A percentile compares a stretch with the other conserved stretches of the same genome.
These are phyloP conservation scores for Peromyscus aztecus DNA, from an alignment of 2,797 vertebrate species.

Conservation along the genomic window DNA sequence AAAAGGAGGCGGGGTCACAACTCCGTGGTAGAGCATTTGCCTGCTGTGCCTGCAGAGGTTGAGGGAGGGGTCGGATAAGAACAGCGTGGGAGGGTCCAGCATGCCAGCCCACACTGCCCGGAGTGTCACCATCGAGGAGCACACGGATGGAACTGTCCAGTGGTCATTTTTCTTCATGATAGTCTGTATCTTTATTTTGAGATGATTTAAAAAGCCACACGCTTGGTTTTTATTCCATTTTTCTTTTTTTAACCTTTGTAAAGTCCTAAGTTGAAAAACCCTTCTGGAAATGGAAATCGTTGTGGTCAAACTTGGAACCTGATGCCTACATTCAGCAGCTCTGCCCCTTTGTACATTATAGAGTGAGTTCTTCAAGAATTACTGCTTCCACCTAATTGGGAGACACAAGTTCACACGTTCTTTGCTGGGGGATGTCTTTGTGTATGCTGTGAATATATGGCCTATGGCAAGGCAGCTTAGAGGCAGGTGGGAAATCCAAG, in stretches of 20 bases:
- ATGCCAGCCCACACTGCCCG: rapidly evolving
- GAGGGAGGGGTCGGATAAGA: background rate
- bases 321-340: background rate
- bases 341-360: too few species aligned
- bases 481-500: too few species aligned
- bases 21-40: background rate
- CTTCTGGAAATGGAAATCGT: background rate
- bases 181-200: background rate
- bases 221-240: background rate
- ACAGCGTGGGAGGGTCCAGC: background rate
- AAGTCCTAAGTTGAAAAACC: slow-evolving; percentile 18
- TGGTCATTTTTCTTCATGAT: background rate
- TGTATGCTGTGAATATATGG: too few species aligned
- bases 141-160: background rate
- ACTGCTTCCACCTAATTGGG: background rate
- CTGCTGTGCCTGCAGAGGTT: background rate
- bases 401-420: background rate
- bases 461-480: too few species aligned
- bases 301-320: background rate
- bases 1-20: background rate
- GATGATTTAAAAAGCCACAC: background rate
- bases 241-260: background rate
- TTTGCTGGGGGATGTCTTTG: too few species aligned
- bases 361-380: background rate
- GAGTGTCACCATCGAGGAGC: background rate